Conservation (phyloP, 1,140 invertebrate species). For the Drosophila eugracilis region DNA sequence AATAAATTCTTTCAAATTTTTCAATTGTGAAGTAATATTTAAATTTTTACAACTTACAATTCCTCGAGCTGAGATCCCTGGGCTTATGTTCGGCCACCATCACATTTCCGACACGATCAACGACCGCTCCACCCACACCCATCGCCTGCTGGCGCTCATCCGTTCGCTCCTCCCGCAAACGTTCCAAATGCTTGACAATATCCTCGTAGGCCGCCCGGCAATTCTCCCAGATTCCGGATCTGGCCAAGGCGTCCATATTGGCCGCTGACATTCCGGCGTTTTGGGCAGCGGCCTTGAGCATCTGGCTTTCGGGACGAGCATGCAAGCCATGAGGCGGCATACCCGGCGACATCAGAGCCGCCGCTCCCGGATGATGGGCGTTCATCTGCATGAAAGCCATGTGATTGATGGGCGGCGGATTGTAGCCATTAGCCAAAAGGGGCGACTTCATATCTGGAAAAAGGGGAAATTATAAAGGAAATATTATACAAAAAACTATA, state of each 20-base stretch:
- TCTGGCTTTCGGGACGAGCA: conserved; percentile 89
- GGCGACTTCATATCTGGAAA: conserved; percentile 93
- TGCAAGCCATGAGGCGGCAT: conserved; percentile 92
- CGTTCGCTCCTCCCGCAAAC: conserved; percentile 94
- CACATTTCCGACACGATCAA: conserved; percentile 85
- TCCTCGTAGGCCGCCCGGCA: conserved; percentile 96
- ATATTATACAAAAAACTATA: background rate
- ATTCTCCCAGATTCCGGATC: conserved; percentile 97
- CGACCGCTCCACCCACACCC: conserved; percentile 79
- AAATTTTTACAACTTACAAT: conserved; percentile 87
- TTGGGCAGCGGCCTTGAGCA: conserved; percentile 91
- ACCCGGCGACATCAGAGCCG: conserved; percentile 93
- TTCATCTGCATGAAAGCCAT: conserved; percentile 95
- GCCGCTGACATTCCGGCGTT: conserved; percentile 87
- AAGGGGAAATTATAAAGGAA: conserved; percentile 64
- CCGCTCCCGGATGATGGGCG: conserved; percentile 88
- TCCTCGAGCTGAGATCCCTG: conserved; percentile 92
- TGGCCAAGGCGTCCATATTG: conserved; percentile 93
- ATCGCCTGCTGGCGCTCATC: conserved; percentile 88
- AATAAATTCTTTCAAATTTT: too few species aligned
- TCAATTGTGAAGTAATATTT: too few species aligned
- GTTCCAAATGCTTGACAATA: conserved; percentile 96
- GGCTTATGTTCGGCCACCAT: conserved; percentile 89
- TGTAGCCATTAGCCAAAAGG: conserved; percentile 96
- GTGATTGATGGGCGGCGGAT: conserved; percentile 95